These are phyloP conservation scores for Drosophila jambulina DNA, from an alignment of 1,140 invertebrate genomes.

Conservation along the genomic window DNA sequence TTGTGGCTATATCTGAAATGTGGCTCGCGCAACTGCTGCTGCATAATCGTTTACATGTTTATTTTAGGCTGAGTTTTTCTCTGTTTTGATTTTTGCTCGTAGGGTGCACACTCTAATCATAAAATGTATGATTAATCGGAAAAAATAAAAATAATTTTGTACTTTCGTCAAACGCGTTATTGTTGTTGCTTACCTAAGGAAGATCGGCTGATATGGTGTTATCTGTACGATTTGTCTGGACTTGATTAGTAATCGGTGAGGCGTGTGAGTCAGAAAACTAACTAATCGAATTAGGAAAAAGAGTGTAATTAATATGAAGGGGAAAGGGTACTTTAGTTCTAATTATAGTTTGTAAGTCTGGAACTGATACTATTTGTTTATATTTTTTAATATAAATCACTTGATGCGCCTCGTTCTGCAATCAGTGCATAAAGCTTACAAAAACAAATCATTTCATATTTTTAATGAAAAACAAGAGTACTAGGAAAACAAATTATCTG, in stretches of 20 bases:
- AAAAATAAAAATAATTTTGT: slow-evolving; percentile 71
- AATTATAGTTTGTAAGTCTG: slow-evolving; percentile 1
- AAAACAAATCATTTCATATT: too few relatives aligned
- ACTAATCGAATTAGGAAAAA: slow-evolving; percentile 1
- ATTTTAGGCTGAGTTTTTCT: slow-evolving; percentile 38
- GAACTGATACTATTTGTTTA: background rate
- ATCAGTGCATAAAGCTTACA: too few relatives aligned
- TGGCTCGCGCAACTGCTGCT: slow-evolving; percentile 43
- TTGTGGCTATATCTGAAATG: slow-evolving; percentile 60
- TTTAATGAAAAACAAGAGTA: too few relatives aligned
- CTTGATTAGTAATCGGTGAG: slow-evolving; percentile 14
- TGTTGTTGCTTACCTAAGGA: background rate
- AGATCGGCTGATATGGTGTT: background rate
- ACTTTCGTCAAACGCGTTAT: slow-evolving; percentile 56
- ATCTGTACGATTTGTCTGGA: slow-evolving; percentile 22
- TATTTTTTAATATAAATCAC: background rate
- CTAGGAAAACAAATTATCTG: too few relatives aligned
- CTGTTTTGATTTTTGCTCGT: slow-evolving; percentile 32
- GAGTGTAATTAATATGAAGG: background rate
- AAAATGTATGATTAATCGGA: slow-evolving; percentile 34
- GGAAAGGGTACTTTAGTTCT: background rate
- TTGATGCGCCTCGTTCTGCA: too few relatives aligned
- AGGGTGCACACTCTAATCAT: slow-evolving; percentile 38
- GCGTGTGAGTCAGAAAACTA: slow-evolving; percentile 25
- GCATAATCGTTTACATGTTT: slow-evolving; percentile 41